A percentile compares a stretch with the other conserved stretches of the same genome.
Evolutionary conservation across 2,888 invertebrate genomes (phyloP).

Genomic region (Amorpha juglandis): DNA sequence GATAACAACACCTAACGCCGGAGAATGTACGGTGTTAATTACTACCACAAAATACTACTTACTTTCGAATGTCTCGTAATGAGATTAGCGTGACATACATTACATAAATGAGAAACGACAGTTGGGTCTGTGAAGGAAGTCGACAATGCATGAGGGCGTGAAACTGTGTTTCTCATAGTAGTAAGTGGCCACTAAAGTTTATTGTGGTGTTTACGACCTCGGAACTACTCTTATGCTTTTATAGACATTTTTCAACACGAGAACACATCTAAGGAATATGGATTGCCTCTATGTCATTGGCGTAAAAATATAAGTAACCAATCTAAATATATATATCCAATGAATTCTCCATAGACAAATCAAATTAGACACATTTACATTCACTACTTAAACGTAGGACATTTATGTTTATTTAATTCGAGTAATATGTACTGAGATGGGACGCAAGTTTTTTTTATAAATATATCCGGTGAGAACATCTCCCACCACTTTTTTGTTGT

Average conservation of each 20-base stretch:
- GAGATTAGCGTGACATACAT: constrained; percentile 50
- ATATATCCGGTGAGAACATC: too few species aligned
- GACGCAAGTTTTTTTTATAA: too few species aligned
- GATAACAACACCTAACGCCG: too few species aligned
- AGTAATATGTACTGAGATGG: too few species aligned
- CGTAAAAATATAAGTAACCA: not conserved
- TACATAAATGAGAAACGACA: constrained; percentile 58
- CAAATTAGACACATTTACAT: too few species aligned
- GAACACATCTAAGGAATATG: constrained; percentile 35
- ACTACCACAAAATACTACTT: constrained; percentile 18
- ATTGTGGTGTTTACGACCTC: constrained; percentile 73
- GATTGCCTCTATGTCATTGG: constrained; percentile 12
- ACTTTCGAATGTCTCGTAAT: constrained; percentile 38
- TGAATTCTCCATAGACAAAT: too few species aligned
- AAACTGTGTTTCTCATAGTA: constrained; percentile 50
- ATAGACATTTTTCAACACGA: constrained; percentile 52
- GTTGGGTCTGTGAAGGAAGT: constrained; percentile 44
- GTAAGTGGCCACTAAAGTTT: constrained; percentile 75
- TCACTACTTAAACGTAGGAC: too few species aligned
- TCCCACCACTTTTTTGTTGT: too few species aligned
- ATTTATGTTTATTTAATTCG: too few species aligned
- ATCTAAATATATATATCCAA: too few species aligned
- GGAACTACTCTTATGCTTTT: constrained; percentile 51
- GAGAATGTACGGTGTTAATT: not conserved
- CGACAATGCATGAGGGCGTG: constrained; percentile 42